Evolutionary conservation across 2,888 invertebrate genomes (phyloP), one percentile per base, ranked within the genome.

Genomic region (Blomia tropicalis): DNA sequence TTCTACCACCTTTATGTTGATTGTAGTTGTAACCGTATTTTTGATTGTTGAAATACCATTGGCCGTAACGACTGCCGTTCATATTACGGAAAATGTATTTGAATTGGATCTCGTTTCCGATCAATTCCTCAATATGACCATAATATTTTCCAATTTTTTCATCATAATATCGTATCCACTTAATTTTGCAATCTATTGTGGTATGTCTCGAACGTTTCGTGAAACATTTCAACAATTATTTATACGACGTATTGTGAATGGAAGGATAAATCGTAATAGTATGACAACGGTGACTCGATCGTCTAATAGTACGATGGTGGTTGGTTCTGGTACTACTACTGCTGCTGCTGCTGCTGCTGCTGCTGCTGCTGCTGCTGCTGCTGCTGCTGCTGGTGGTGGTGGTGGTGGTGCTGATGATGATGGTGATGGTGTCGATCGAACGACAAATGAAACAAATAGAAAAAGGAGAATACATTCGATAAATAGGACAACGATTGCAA

Each of bases 131-230:
- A 85, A 85, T 71, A 79, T 83, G 30, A 78, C 86, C 66, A 83
- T 87, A 63, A 73, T 85, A 65, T 82, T 88, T 71, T 87, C 87
- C 14, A 92, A 92, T 76, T 89, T 92, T 76, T 85, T 88, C 73
- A 86, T 93, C 65, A 83, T 90, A 63, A 69, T 78, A 51, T 76
- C 75, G 67, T 76, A 76, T 66, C 75, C 75, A 1, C 84, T 90
- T 63, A 91, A 92, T 73, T 91, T 93, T 71, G 90, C 89, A 65
- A 90, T 92, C 68, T 93, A 93, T 72, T 92, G 91, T 73, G 90
- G 90, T 25, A 95, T 93, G 93, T 89, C 88, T 32, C 78, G 88
- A 31, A 88, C 87, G 73, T 93, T 93, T 74, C 79, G 93, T 59
- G 90, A 91, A 73, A 92, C 92, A 0, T 93, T 93, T 56, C 56